Base-by-base conservation (phyloP, 2,888 invertebrate species). In the Linnaemya tessellans region DNA sequence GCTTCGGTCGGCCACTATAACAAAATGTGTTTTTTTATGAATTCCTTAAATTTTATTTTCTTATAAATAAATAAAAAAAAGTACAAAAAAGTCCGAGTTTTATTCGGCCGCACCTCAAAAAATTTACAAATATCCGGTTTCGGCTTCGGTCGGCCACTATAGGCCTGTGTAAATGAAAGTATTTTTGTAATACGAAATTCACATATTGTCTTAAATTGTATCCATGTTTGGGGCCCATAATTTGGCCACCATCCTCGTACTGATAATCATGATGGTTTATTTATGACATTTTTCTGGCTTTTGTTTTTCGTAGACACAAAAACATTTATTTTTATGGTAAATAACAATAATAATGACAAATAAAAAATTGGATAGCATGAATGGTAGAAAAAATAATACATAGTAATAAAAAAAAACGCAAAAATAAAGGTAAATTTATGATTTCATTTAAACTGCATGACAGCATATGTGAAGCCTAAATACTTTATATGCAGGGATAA, bases 381-480 rank as follows among this genome's bases (percentile, higher is more conserved):
- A 41, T 22, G 54, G 22, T n/a, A 70, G 38, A n/a, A 9, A 56
- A 20, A 56, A 35, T 10, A 20, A 25, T 10, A 41, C 10, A 41
- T 5, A 30, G 5, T 3, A 30, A 30, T 5, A 11, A 41, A 41
- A 41, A 41, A 11, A 41, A 41, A 9, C 10, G 5, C 5, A 35
- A 49, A 74, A 78, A 49, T 35, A 58, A 49, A 68, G 25, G 38
- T 41, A 60, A 79, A 79, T 79, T 79, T 79, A 79, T 62, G 60
- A 79, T 51, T 78, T 68, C 35, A 78, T 78, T 78, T 60, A 49
- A 65, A 60, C 7, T 35, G 51, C 51, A 60, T 60, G 78, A 78
- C 60, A 78, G 11, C n/a, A 56, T 18, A 54, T 46, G 15, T 35
- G 49, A 38, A 64, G 65, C 20, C 56, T 20, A 65, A 38, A 41